Conservation (phyloP, 1,140 invertebrate species). For the Sitophilus oryzae region DNA sequence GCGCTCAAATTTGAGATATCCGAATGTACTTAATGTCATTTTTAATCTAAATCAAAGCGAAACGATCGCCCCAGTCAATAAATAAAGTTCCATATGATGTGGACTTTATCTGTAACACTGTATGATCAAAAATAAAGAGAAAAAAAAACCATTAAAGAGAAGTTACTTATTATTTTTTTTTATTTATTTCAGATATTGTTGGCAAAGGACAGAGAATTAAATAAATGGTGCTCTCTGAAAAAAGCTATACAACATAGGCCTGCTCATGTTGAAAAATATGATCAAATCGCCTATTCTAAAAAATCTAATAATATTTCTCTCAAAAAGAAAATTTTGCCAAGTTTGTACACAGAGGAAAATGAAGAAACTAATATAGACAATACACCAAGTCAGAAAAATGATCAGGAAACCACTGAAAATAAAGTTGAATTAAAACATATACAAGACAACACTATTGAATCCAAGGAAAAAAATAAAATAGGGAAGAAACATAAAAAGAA, state of each 20-base stretch:
- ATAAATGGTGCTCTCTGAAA: constrained; percentile 90
- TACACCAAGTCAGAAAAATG: neutral
- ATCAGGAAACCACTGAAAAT: neutral
- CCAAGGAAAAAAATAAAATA: constrained; percentile 22
- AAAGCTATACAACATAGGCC: constrained; percentile 77
- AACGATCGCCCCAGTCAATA: too few relatives aligned
- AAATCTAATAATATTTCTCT: constrained; percentile 67
- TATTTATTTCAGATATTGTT: constrained; percentile 67
- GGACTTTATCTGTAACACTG: too few relatives aligned
- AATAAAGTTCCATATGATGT: too few relatives aligned
- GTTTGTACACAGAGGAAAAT: constrained; percentile 53
- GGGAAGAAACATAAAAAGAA: constrained; percentile 22
- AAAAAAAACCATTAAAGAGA: too few relatives aligned
- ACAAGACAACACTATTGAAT: constrained; percentile 23
- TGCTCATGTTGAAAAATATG: constrained; percentile 72
- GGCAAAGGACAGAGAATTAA: constrained; percentile 88
- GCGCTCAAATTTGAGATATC: too few relatives aligned
- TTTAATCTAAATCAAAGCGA: too few relatives aligned
- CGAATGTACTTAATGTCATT: too few relatives aligned
- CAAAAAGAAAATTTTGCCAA: constrained; percentile 82
- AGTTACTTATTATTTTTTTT: constrained; percentile 1
- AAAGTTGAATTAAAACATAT: constrained; percentile 17
- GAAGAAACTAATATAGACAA: neutral
- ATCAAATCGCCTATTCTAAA: constrained; percentile 67
- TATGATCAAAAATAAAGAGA: too few relatives aligned